Evolutionary conservation across 2,113 vertebrate species (phyloP).

Genomic region (Butorides virescens): DNA sequence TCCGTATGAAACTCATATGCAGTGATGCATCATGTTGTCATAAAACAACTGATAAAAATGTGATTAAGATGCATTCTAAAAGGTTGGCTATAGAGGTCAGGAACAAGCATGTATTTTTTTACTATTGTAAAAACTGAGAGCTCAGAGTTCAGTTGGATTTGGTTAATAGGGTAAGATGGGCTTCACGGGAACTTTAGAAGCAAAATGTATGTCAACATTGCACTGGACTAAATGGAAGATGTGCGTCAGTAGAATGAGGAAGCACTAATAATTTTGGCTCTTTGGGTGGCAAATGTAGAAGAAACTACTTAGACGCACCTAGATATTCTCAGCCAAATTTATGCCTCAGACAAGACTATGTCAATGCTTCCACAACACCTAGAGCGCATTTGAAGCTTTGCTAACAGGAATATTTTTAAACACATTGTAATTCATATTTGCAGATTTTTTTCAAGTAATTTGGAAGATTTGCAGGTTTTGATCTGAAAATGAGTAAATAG

Average conservation of each 20-base stretch:
- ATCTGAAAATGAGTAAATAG: not conserved
- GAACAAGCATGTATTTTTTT: not conserved
- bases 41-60: not conserved
- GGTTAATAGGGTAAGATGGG: not conserved
- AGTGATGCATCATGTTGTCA: not conserved
- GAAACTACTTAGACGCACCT: not conserved
- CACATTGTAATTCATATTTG: not conserved
- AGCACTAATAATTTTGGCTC: not conserved
- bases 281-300: not conserved
- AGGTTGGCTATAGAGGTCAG: not conserved
- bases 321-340: not conserved
- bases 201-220: not conserved
- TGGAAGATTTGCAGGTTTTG: not conserved
- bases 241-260: not conserved
- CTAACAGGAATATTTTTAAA: not conserved
- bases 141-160: not conserved
- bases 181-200: not conserved
- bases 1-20: not conserved
- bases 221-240: not conserved
- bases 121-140: not conserved
- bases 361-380: not conserved
- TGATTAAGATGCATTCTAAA: not conserved
- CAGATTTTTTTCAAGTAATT: not conserved
- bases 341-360: not conserved
- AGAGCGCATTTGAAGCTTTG: not conserved